Evolutionary conservation across 2,113 vertebrate species (phyloP).

Genomic region (Lagopus leucura): DNA sequence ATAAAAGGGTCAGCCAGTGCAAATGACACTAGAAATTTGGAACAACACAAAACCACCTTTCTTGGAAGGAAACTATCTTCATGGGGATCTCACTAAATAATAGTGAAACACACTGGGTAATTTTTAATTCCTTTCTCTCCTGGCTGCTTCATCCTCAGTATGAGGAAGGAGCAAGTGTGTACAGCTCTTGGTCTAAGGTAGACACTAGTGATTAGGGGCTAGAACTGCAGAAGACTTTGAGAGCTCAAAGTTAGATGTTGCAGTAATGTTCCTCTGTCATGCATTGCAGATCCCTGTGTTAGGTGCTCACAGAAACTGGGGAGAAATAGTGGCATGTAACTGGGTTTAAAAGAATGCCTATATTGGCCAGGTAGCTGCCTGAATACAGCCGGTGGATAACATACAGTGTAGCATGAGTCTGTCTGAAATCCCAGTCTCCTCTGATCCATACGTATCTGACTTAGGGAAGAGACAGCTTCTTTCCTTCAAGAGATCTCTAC

Average conservation of each 20-base stretch:
- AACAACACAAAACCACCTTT: background rate
- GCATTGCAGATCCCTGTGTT: background rate
- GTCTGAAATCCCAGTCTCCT: background rate
- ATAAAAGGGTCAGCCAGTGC: background rate
- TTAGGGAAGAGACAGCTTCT: background rate
- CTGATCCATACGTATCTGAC: rapidly evolving
- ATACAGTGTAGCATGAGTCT: background rate
- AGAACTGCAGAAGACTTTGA: background rate
- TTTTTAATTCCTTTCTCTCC: background rate
- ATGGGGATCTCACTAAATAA: background rate
- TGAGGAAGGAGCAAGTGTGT: background rate
- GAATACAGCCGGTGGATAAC: background rate
- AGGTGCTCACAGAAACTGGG: background rate
- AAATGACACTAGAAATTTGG: background rate
- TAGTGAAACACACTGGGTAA: background rate
- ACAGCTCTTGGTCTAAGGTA: background rate
- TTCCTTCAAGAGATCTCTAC: background rate
- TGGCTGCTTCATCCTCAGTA: background rate
- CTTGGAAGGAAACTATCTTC: background rate
- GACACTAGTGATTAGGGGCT: background rate
- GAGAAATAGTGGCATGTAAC: background rate
- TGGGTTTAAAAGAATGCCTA: background rate
- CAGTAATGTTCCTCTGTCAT: background rate
- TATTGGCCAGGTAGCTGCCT: background rate
- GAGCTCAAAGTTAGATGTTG: background rate